These are phyloP conservation scores for Clepsis dumicolana DNA, from an alignment of 2,888 invertebrate species.

Conservation along the genomic window DNA sequence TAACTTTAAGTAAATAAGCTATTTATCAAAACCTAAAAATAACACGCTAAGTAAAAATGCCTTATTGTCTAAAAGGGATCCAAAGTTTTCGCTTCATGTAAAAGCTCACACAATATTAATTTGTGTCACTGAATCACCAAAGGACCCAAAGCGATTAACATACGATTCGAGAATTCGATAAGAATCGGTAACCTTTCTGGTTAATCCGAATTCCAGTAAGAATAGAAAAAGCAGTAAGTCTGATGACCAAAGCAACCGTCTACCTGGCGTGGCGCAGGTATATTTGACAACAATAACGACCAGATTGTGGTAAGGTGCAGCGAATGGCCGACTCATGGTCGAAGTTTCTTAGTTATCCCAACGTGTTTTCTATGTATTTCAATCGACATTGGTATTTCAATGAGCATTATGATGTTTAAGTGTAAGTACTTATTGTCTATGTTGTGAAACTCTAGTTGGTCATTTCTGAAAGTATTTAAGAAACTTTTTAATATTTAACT, in stretches of 20 bases:
- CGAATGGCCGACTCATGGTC: conserved; percentile 29
- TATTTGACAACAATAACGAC: conserved; percentile 40
- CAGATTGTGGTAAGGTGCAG: conserved; percentile 31
- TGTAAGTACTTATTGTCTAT: too few relatives aligned
- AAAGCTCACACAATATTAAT: too few relatives aligned
- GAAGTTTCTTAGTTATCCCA: neutral
- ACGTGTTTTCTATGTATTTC: conserved; percentile 3
- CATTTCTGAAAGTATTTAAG: too few relatives aligned
- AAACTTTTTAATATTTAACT: too few relatives aligned
- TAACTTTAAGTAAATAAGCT: too few relatives aligned
- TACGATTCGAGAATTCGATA: conserved; percentile 13
- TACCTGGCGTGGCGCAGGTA: conserved; percentile 42
- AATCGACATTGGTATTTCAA: too few relatives aligned
- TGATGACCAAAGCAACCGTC: conserved; percentile 41
- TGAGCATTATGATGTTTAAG: too few relatives aligned
- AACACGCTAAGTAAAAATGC: too few relatives aligned
- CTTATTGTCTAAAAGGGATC: too few relatives aligned
- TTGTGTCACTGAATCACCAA: neutral
- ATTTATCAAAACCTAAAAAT: too few relatives aligned
- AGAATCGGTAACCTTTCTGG: conserved; percentile 31
- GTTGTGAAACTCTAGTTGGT: too few relatives aligned
- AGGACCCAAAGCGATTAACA: neutral
- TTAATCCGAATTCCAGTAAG: conserved; percentile 36
- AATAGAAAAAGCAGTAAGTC: conserved; percentile 38
- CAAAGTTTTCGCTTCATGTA: too few relatives aligned